Percentiles rank a stretch among this genome's conserved stretches.
These are phyloP conservation scores for Idaea dimidiata DNA, from an alignment of 2,888 invertebrate genomes.

Conservation along the genomic window DNA sequence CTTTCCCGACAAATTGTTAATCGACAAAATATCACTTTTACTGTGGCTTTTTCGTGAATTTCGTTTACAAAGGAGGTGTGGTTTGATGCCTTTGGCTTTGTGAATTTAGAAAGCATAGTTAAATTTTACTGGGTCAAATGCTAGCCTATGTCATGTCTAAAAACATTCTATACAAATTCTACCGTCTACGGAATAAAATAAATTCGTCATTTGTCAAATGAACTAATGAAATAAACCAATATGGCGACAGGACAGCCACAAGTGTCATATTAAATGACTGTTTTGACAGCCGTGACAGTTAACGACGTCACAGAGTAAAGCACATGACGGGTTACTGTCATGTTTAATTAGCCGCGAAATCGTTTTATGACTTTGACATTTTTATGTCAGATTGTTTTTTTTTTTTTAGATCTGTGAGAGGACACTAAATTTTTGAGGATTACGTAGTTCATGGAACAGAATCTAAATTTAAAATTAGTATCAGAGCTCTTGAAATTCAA, in stretches of 20 bases:
- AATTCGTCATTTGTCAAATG: too few relatives aligned
- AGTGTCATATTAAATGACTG: background rate
- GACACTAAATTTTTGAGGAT: too few relatives aligned
- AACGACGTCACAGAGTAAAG: background rate
- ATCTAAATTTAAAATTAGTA: too few relatives aligned
- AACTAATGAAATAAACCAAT: background rate
- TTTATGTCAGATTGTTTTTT: background rate
- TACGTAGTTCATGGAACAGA: too few relatives aligned
- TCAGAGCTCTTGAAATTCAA: too few relatives aligned
- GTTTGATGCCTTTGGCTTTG: background rate
- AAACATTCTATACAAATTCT: too few relatives aligned
- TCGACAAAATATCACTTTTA: slow-evolving; percentile 3
- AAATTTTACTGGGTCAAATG: background rate
- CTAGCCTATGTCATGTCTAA: too few relatives aligned
- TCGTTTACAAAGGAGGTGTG: background rate
- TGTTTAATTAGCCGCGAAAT: background rate
- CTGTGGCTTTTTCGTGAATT: slow-evolving; percentile 7
- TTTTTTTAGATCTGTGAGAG: background rate
- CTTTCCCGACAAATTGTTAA: slow-evolving; percentile 5
- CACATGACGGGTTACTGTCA: background rate
- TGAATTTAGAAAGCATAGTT: background rate
- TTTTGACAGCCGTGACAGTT: slow-evolving; percentile 3
- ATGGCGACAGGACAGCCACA: background rate
- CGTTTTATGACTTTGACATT: background rate
- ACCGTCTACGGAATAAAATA: too few relatives aligned